Base-by-base conservation (phyloP, 2,888 invertebrate genomes). In the Eumacrocentrus americanus region DNA sequence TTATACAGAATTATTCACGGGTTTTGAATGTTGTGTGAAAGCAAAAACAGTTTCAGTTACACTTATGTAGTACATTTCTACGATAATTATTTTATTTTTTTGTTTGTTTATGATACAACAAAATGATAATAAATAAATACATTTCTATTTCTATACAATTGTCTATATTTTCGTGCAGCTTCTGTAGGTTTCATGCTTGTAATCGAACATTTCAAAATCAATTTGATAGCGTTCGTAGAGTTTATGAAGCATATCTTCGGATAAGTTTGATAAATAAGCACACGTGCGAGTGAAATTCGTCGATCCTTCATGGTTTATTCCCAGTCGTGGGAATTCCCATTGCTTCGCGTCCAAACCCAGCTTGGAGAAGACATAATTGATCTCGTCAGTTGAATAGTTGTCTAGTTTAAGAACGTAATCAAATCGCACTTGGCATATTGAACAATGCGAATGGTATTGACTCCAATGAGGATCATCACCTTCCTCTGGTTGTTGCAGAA, bases 171-270 rank as follows among this genome's bases (percentile, higher is more conserved):
- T 62, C 23, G 14, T 34, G 29, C 55, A 60, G 23, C 18, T n/a
- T 53, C 42, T 12, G 35, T 50, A 53, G 9, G 5, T 37, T 4
- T 18, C n/a, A 37, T 35, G 58, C 22, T 72, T 63, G 47, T 81
- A 81, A 63, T 75, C 66, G 56, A 79, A 81, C 74, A 81, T 79
- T 55, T 80, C 74, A 60, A 81, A 81, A 48, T 81, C 81, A 7
- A 78, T 67, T 66, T 71, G 72, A 38, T 80, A 81, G 56, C 72
- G 72, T 20, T 74, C 59, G 16, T 77, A 77, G 34, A 81, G 67
- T 60, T 69, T 68, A 2, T 69, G 46, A 18, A 76, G 62, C n/a
- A 70, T 69, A 18, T 73, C 67, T 14, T 57, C 63, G 4, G 76
- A 64, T 7, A 81, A 58, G 53, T 65, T 65, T 46, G 70, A 68